These are phyloP conservation scores for Synergus umbraculus DNA, from an alignment of 2,888 invertebrate species.

Conservation along the genomic window DNA sequence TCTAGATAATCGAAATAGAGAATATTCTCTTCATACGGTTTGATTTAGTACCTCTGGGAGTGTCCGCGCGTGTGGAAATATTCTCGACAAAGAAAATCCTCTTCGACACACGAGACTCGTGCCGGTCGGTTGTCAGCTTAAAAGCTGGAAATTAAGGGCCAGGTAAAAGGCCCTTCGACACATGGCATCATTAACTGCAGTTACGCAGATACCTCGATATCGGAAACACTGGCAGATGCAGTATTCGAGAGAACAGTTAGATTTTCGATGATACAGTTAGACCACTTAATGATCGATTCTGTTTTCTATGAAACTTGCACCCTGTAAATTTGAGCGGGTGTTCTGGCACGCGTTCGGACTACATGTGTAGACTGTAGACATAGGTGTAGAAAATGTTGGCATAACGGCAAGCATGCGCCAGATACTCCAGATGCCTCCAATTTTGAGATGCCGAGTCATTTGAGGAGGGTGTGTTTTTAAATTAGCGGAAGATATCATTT, in stretches of 20 bases:
- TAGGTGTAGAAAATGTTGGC: conserved; percentile 24
- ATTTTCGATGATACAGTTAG: conserved; percentile 39
- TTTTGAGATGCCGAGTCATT: conserved; percentile 23
- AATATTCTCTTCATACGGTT: neutral
- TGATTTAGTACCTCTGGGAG: conserved; percentile 26
- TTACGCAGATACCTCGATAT: conserved; percentile 21
- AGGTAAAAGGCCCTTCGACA: conserved; percentile 63
- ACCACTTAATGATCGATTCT: conserved; percentile 26
- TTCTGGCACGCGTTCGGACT: conserved; percentile 43
- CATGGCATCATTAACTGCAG: conserved; percentile 61
- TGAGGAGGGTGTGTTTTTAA: conserved; percentile 15
- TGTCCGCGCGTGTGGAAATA: neutral
- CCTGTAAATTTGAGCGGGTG: conserved; percentile 15
- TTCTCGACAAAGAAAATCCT: conserved; percentile 18
- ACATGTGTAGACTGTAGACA: conserved; percentile 26
- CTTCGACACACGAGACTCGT: conserved; percentile 42
- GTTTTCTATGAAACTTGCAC: conserved; percentile 20
- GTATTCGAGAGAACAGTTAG: conserved; percentile 41
- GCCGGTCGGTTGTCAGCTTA: neutral
- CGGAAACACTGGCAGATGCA: conserved; percentile 34
- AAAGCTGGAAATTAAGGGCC: conserved; percentile 60
- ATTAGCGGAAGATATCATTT: conserved; percentile 1
- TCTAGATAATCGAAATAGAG: neutral
- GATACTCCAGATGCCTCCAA: conserved; percentile 29
- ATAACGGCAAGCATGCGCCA: conserved; percentile 28